Percentiles rank a stretch among this genome's conserved stretches.
Conservation (phyloP, 1,140 invertebrate species). For the Tetramorium parvispinum region DNA sequence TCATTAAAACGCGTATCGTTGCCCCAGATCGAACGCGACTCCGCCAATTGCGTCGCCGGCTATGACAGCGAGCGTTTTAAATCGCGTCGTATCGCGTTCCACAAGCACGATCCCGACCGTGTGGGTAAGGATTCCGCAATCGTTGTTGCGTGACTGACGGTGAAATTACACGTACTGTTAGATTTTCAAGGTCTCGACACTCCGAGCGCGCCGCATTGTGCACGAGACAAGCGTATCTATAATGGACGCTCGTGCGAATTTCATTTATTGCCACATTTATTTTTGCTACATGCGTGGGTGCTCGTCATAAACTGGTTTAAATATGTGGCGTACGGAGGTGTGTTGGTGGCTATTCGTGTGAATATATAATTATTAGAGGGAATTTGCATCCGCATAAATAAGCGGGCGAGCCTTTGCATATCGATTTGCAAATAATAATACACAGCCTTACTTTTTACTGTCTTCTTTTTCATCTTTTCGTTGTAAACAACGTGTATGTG, state of each 20-base stretch:
- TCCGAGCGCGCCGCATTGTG: conserved; percentile 29
- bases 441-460: not conserved
- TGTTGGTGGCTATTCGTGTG: not conserved
- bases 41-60: conserved; percentile 6
- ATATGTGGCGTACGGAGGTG: not conserved
- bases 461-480: not conserved
- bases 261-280: conserved; percentile 48
- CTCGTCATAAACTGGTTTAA: conserved; percentile 46
- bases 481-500: not conserved
- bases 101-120: conserved; percentile 15
- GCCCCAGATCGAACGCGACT: conserved; percentile 31
- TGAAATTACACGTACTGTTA: conserved; percentile 68
- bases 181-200: conserved; percentile 61
- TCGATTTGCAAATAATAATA: not conserved
- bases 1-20: conserved; percentile 33
- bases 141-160: conserved; percentile 62
- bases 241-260: conserved; percentile 36
- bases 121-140: conserved; percentile 46
- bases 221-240: conserved; percentile 48
- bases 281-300: conserved; percentile 28
- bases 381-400: not conserved
- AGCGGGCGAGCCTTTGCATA: not conserved
- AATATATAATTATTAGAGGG: conserved; percentile 14
- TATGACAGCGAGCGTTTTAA: conserved; percentile 5
- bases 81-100: conserved; percentile 37